phyloP scores from a whole-genome alignment of 2,113 vertebrate genomes.

The Pachyramphus minor region DNA sequence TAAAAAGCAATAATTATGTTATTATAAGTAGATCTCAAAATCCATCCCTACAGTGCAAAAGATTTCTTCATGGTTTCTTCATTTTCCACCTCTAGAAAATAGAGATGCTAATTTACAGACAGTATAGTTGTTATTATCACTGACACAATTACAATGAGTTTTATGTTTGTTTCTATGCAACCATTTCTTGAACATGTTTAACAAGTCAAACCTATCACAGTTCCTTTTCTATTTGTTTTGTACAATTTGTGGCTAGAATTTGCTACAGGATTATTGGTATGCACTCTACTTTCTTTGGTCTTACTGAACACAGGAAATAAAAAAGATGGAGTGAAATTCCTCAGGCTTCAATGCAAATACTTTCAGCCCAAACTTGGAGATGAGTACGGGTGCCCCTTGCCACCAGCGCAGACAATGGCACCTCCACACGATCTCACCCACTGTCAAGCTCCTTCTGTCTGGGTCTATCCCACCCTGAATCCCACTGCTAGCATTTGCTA shows the following conservation, averaged over 20 bases:
- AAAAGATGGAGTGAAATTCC: background rate
- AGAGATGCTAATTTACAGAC: background rate
- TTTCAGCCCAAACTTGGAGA: background rate
- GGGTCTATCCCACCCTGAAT: background rate
- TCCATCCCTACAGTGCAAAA: background rate
- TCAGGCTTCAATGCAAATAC: background rate
- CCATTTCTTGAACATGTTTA: background rate
- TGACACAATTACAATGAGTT: background rate
- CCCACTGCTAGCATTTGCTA: background rate
- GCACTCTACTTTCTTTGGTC: background rate
- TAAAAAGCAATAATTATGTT: conserved; percentile 32
- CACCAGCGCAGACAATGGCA: accelerated
- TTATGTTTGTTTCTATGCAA: conserved; percentile 2
- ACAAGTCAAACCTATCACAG: background rate
- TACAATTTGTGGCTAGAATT: background rate
- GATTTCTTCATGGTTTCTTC: background rate
- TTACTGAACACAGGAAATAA: background rate
- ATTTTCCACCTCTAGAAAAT: background rate
- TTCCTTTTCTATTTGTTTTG: background rate
- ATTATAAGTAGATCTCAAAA: background rate
- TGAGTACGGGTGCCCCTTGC: accelerated
- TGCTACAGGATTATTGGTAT: background rate
- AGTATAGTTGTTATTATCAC: background rate
- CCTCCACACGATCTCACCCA: background rate
- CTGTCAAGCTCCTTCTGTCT: background rate